phyloP scores from a whole-genome alignment of 1,140 invertebrate genomes.

The Drosophila willistoni region DNA sequence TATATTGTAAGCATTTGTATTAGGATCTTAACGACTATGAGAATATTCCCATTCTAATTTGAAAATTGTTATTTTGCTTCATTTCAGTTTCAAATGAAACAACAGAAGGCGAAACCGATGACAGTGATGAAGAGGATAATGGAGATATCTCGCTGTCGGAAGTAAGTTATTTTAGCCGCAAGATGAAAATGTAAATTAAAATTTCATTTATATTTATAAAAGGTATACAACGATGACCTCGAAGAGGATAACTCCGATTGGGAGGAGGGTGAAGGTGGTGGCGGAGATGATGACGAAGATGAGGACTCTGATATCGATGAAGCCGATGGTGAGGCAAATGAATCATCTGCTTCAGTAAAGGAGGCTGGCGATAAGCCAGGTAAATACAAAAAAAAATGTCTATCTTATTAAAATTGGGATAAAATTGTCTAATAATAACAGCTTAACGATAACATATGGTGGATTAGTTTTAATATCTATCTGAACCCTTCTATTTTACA shows the following conservation, averaged over 20 bases:
- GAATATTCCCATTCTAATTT: not conserved
- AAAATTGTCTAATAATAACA: too few species aligned
- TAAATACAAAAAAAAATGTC: constrained; percentile 16
- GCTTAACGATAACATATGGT: too few species aligned
- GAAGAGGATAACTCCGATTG: constrained; percentile 82
- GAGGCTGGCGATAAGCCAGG: constrained; percentile 60
- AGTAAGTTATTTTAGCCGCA: not conserved
- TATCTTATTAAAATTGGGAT: too few species aligned
- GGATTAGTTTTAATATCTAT: too few species aligned
- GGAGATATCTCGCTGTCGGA: constrained; percentile 86
- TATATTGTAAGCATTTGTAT: constrained; percentile 77
- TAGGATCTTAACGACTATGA: constrained; percentile 20
- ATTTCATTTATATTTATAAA: constrained; percentile 62
- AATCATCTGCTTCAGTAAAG: constrained; percentile 57
- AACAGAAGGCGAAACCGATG: constrained; percentile 85
- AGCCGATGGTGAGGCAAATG: constrained; percentile 79
- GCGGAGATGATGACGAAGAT: constrained; percentile 83
- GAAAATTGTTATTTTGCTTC: constrained; percentile 10
- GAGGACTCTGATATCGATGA: constrained; percentile 84
- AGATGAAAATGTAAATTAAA: not conserved
- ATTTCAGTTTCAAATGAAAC: constrained; percentile 85
- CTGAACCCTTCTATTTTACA: too few species aligned
- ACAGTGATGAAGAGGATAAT: constrained; percentile 85
- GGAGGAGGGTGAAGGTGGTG: constrained; percentile 74
- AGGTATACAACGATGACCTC: constrained; percentile 82